These are phyloP conservation scores for Ctenoplectra terminalis DNA, from an alignment of 1,140 invertebrate genomes.

Conservation along the genomic window DNA sequence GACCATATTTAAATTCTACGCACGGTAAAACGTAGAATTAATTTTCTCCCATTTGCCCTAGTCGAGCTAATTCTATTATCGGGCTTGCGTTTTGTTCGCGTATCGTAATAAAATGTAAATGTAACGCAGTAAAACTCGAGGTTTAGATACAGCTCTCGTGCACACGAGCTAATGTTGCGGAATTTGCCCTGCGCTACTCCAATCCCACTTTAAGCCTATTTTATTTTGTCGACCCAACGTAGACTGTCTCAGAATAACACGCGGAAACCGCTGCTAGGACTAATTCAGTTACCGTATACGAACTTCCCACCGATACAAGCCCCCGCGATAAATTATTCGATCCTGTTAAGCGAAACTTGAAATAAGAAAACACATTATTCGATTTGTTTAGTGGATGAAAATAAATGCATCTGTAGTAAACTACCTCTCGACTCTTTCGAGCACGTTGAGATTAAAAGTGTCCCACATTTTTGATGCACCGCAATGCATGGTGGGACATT, in stretches of 20 bases:
- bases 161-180: background rate
- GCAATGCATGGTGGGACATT: too few relatives aligned
- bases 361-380: background rate
- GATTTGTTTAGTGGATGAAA: too few relatives aligned
- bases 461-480: too few relatives aligned
- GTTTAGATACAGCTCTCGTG: background rate
- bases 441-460: too few relatives aligned
- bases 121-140: background rate
- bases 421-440: too few relatives aligned
- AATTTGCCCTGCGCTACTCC: background rate
- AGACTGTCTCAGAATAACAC: background rate
- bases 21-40: background rate
- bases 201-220: slow-evolving; percentile 5
- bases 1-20: too few relatives aligned
- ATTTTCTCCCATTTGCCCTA: background rate
- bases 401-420: too few relatives aligned
- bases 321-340: background rate
- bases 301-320: background rate
- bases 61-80: background rate
- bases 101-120: background rate
- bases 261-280: background rate
- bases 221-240: background rate
- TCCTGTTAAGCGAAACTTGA: background rate
- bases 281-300: slow-evolving; percentile 15
- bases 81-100: background rate